Conservation (phyloP, 2,113 vertebrate species). For the Nothocercus julius region DNA sequence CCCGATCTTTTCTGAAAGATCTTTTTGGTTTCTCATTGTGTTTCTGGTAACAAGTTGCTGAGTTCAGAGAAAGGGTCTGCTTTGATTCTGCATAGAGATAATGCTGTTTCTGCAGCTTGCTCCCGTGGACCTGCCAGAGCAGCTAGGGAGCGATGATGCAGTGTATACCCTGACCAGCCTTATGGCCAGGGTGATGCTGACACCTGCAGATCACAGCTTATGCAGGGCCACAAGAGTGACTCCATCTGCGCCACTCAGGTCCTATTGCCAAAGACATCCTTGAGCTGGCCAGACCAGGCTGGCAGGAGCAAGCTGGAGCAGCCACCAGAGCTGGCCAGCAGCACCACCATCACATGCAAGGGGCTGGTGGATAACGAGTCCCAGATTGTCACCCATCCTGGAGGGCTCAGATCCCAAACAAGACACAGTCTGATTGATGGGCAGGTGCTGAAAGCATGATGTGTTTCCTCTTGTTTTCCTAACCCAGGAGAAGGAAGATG, state of each 20-base stretch:
- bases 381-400: not conserved
- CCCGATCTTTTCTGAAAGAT: not conserved
- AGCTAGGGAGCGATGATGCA: not conserved
- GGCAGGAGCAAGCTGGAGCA: fast-evolving
- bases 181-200: not conserved
- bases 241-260: fast-evolving
- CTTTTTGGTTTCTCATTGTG: not conserved
- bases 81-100: not conserved
- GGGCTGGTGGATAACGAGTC: not conserved
- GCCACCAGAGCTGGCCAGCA: not conserved
- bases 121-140: not conserved
- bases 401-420: not conserved
- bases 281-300: not conserved
- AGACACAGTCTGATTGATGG: not conserved
- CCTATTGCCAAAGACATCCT: not conserved
- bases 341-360: not conserved
- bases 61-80: not conserved
- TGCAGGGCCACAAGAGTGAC: not conserved
- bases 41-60: not conserved
- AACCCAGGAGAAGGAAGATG: conserved; percentile 64
- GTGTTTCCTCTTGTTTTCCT: not conserved
- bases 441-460: not conserved
- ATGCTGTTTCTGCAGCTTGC: not conserved
- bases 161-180: not conserved
- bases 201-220: not conserved